Evolutionary conservation across 2,113 vertebrate genomes (phyloP).

Genomic region (Varanus salvator): DNA sequence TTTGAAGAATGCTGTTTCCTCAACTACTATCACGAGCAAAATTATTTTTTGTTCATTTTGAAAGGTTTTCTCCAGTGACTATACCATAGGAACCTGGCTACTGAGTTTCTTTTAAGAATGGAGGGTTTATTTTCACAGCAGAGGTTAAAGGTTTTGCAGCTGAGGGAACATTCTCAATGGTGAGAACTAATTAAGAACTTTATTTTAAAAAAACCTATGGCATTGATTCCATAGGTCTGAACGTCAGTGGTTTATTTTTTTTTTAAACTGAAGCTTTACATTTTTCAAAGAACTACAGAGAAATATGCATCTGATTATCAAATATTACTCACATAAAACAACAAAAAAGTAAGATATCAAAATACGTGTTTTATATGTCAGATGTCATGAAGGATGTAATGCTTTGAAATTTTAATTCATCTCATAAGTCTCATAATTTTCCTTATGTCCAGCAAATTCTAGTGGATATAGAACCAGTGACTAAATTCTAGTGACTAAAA

Average conservation of each 20-base stretch:
- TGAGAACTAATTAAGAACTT: too few relatives aligned
- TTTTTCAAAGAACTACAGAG: background rate
- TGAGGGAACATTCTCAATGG: too few relatives aligned
- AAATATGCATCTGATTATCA: background rate
- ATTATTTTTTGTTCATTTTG: too few relatives aligned
- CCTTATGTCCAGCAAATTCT: constrained; percentile 8
- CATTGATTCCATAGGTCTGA: too few relatives aligned
- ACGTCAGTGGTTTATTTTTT: background rate
- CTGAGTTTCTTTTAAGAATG: too few relatives aligned
- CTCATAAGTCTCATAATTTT: constrained; percentile 8
- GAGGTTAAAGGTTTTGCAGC: too few relatives aligned
- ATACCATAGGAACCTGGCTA: too few relatives aligned
- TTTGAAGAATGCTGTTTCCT: too few relatives aligned
- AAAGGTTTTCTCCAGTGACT: too few relatives aligned
- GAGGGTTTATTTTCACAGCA: too few relatives aligned
- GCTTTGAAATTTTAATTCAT: constrained; percentile 21
- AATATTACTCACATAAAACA: background rate
- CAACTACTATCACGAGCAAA: too few relatives aligned
- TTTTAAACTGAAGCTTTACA: background rate
- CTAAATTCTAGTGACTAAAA: constrained; percentile 43
- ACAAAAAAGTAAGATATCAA: background rate
- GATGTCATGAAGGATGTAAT: background rate
- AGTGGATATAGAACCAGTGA: background rate
- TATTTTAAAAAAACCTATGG: too few relatives aligned
- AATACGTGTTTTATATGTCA: background rate